Base-by-base conservation (phyloP, 1,140 invertebrate genomes). In the Radopholus similis region DNA sequence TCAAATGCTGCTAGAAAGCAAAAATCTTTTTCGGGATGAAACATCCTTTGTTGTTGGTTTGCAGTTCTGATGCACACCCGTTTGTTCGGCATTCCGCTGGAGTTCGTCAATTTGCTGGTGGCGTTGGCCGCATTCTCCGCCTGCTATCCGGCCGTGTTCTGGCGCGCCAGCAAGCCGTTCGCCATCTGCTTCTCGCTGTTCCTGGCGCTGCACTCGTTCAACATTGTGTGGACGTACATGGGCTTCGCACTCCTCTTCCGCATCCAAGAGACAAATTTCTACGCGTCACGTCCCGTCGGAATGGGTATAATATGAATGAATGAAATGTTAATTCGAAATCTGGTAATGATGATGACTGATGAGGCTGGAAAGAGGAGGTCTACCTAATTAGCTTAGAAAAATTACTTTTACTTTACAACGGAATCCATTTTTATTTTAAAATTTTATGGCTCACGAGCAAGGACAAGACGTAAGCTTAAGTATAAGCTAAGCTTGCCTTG, bases 61-160 rank as follows among this genome's bases (percentile, higher is more conserved):
- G 18, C 49, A 78, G 78, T 81, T 30, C 53, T 81, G 4, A 81
- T 81, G 79, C 77, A 81, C 51, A 70, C 78, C 35, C 65, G 79
- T n/a, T 62, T 81, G 18, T 81, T 81, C 57, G 79, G 79, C 35
- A 81, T 81, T 63, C 78, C 79, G 32, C 60, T 81, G 44, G 79
- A 81, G 55, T 81, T 81, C 42, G 72, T 75, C 11, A 81, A 81
- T 49, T 49, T 81, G 2, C 9, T 81, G 11, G n/a, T 80, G 6
- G 78, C 77, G 15, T 63, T 78, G n/a, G 34, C 77, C 30, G 77
- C 77, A 15, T 81, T 62, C 59, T 68, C 78, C 9, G 40, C 58
- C 11, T 55, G 57, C 4, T 81, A 81, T 40, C 68, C 79, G 15
- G 40, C 80, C n/a, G 78, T 82, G 6, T 81, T 81, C 58, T 82